phyloP scores from a whole-genome alignment of 2,113 vertebrate genomes.

The Ranitomeya imitator region DNA sequence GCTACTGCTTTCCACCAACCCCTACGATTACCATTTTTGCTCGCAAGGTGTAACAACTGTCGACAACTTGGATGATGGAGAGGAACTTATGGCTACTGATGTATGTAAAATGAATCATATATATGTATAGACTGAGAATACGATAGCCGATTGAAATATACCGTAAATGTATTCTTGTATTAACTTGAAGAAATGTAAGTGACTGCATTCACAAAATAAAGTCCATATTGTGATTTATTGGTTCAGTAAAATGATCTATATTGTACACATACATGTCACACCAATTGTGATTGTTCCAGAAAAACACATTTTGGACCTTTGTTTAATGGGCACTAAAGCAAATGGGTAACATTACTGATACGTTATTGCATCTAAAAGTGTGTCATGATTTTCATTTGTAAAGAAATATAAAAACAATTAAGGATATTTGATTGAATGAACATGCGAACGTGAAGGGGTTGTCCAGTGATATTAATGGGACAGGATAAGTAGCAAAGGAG shows the following conservation, averaged over 20 bases:
- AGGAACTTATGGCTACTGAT: conserved; percentile 88
- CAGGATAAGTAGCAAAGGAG: no score
- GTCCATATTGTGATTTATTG: background rate
- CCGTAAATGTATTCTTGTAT: background rate
- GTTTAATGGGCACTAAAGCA: background rate
- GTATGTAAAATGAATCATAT: conserved; percentile 67
- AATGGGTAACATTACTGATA: no score
- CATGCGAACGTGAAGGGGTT: no score
- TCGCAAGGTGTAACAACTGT: conserved; percentile 90
- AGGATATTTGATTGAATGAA: no score
- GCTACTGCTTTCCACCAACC: conserved; percentile 91
- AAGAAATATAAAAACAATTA: no score
- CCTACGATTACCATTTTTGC: conserved; percentile 94
- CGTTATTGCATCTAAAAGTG: no score
- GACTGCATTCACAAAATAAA: background rate
- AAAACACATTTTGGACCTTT: background rate
- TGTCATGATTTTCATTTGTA: no score
- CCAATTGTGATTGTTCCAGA: background rate
- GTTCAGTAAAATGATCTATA: background rate
- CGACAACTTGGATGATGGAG: conserved; percentile 86
- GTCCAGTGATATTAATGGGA: no score
- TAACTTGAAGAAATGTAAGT: background rate
- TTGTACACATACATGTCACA: background rate
- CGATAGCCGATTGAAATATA: background rate
- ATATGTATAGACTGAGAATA: background rate